These are phyloP conservation scores for Xenentodon cancila DNA, from an alignment of 2,797 vertebrate species.

Conservation along the genomic window DNA sequence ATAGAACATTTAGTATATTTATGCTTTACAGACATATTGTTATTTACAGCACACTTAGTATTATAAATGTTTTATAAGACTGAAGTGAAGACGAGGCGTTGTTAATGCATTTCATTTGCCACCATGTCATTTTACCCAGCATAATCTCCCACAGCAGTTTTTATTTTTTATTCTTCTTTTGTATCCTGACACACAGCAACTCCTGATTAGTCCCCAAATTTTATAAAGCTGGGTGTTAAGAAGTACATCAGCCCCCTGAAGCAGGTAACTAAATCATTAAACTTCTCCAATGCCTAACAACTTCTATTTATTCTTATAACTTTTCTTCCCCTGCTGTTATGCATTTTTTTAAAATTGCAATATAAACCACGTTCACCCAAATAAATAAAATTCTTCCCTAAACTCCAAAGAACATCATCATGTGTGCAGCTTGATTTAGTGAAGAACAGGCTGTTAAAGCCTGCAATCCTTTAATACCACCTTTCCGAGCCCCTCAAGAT, in stretches of 20 bases:
- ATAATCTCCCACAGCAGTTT: neutral
- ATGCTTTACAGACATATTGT: no score
- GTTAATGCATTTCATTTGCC: neutral
- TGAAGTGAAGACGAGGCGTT: neutral
- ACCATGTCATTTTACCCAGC: neutral
- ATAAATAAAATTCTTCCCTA: no score
- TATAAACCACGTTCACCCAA: neutral
- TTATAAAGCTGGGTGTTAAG: neutral
- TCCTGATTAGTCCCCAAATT: neutral
- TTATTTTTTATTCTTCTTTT: neutral
- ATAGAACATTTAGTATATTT: no score
- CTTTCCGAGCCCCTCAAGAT: conserved; percentile 16
- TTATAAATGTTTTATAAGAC: neutral
- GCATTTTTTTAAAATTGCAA: neutral
- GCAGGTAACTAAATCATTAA: neutral
- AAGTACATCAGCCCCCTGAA: neutral
- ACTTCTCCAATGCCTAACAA: neutral
- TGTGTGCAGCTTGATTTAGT: conserved; percentile 3
- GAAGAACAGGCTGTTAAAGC: conserved; percentile 14
- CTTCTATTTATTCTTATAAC: neutral
- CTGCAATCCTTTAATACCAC: neutral
- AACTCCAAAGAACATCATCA: no score
- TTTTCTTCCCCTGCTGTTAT: neutral
- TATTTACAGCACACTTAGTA: no score
- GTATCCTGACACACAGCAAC: neutral